phyloP scores from a whole-genome alignment of 2,888 invertebrate genomes.

The Penaeus monodon region DNA sequence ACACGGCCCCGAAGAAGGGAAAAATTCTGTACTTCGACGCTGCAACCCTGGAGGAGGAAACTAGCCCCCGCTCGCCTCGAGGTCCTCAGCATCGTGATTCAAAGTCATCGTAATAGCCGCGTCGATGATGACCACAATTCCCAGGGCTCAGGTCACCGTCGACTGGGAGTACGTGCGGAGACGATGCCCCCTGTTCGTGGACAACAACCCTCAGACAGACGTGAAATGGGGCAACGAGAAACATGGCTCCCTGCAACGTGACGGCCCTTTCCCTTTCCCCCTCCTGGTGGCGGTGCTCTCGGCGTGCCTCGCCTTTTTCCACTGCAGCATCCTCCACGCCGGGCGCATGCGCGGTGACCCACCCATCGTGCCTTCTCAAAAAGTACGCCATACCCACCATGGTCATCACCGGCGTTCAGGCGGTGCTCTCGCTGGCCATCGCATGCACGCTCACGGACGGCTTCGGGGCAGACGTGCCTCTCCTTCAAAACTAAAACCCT shows the following conservation, averaged over 20 bases:
- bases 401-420: conserved; percentile 6
- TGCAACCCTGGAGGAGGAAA: background rate
- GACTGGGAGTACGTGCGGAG: conserved; percentile 18
- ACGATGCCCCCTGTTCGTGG: conserved; percentile 44
- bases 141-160: conserved; percentile 24
- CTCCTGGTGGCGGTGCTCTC: conserved; percentile 33
- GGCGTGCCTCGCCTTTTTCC: conserved; percentile 19
- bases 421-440: conserved; percentile 1
- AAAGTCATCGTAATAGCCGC: background rate
- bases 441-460: conserved; percentile 42
- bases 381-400: conserved; percentile 5
- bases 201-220: conserved; percentile 19
- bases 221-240: conserved; percentile 36
- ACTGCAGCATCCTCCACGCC: conserved; percentile 32
- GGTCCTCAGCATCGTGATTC: conserved; percentile 21
- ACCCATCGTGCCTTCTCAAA: conserved; percentile 11
- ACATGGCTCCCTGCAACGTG: conserved; percentile 34
- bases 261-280: conserved; percentile 44
- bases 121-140: background rate
- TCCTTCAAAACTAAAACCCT: conserved; percentile 28
- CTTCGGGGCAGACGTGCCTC: conserved; percentile 38
- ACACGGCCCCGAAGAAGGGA: background rate
- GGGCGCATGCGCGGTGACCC: conserved; percentile 14
- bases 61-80: conserved; percentile 13
- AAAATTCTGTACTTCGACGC: conserved; percentile 78